Conservation (phyloP, 2,113 vertebrate species). For the Chrysemys picta region DNA sequence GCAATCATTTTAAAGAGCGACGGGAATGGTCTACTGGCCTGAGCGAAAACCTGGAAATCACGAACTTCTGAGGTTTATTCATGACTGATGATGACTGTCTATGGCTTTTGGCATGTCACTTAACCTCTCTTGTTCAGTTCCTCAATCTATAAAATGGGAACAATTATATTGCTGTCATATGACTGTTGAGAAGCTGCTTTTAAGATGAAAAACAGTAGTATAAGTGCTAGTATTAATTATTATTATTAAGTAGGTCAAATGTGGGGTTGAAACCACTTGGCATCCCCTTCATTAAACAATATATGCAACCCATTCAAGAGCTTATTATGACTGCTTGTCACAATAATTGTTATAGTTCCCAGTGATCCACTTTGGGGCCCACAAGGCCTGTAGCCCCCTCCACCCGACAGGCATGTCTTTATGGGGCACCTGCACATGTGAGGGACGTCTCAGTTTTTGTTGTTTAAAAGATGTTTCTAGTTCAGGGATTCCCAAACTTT, state of each 20-base stretch:
- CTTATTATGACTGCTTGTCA: accelerated
- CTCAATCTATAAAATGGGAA: neutral
- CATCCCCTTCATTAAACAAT: neutral
- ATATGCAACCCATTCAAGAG: neutral
- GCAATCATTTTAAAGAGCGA: neutral
- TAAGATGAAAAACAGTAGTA: neutral
- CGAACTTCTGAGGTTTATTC: neutral
- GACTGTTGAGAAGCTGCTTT: neutral
- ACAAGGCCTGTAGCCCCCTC: neutral
- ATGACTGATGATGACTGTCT: neutral
- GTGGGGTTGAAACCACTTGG: accelerated
- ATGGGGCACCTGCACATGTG: neutral
- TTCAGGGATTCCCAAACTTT: too few relatives aligned
- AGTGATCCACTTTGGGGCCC: neutral
- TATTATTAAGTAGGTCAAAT: neutral
- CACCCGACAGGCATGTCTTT: neutral
- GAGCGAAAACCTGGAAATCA: neutral
- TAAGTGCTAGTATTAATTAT: neutral
- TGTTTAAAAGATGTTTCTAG: neutral
- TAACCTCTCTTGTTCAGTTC: neutral
- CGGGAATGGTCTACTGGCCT: accelerated
- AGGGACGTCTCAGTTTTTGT: neutral
- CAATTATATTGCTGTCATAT: neutral
- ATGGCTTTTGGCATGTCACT: neutral
- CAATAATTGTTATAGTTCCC: neutral